Conservation (phyloP, 2,888 invertebrate species). For the Ryuthela nishihirai region DNA sequence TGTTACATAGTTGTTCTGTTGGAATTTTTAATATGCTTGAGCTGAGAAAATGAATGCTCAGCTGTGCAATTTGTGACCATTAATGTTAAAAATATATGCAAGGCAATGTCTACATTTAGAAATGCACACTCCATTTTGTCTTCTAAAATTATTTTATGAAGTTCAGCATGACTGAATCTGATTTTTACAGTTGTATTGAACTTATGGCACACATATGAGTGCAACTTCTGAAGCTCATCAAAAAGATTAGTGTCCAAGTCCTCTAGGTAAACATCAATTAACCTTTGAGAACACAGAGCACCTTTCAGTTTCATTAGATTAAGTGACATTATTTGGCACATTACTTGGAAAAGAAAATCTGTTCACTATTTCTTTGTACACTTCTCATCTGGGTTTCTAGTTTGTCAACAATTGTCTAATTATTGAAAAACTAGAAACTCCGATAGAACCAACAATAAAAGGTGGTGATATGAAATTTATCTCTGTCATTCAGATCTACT, state of each 20-base stretch:
- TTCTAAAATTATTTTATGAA: conserved; percentile 3
- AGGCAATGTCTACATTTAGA: background rate
- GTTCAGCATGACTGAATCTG: background rate
- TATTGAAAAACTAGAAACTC: too few relatives aligned
- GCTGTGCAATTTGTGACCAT: too few relatives aligned
- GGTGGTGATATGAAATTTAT: background rate
- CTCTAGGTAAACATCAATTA: background rate
- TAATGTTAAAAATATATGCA: too few relatives aligned
- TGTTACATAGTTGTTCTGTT: background rate
- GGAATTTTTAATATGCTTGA: too few relatives aligned
- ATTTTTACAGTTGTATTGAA: background rate
- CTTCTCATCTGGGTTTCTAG: background rate
- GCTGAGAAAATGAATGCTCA: too few relatives aligned
- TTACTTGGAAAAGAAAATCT: conserved; percentile 1
- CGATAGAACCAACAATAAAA: too few relatives aligned
- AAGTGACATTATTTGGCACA: background rate
- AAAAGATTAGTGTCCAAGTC: background rate
- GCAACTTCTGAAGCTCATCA: background rate
- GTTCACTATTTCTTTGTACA: too few relatives aligned
- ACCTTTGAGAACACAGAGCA: background rate
- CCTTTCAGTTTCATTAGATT: background rate
- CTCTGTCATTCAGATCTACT: background rate
- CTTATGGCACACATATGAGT: background rate
- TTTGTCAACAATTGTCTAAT: background rate
- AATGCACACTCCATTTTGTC: background rate